Conservation (phyloP, 2,113 vertebrate genomes). For the Ageneiosus marmoratus region DNA sequence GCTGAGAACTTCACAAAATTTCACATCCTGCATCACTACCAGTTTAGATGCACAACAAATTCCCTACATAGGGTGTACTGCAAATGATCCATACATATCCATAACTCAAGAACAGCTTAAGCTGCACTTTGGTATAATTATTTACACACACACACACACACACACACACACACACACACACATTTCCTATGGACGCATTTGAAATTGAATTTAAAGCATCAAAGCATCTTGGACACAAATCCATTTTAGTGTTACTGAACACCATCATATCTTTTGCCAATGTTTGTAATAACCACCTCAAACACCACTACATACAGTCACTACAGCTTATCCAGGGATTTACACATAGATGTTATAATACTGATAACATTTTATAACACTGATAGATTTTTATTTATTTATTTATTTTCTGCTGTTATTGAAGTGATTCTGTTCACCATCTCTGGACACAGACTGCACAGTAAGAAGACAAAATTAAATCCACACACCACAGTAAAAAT, state of each 20-base stretch:
- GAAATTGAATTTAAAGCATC: not conserved
- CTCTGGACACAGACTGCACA: not conserved
- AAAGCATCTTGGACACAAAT: not conserved
- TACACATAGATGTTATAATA: not conserved
- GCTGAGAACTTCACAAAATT: too few species aligned
- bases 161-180: too few species aligned
- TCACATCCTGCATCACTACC: too few species aligned
- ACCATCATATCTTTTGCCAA: not conserved
- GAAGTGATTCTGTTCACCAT: not conserved
- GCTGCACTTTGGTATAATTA: too few species aligned
- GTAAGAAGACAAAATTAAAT: not conserved
- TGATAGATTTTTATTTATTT: not conserved
- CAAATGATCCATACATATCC: too few species aligned
- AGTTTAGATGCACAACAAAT: too few species aligned
- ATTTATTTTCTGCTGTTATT: not conserved
- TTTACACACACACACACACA: too few species aligned
- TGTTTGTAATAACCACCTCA: not conserved
- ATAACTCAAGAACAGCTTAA: too few species aligned
- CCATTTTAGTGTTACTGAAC: slow-evolving; percentile 5
- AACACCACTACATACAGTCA: not conserved
- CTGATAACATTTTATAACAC: not conserved
- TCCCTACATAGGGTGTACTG: too few species aligned
- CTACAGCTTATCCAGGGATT: not conserved
- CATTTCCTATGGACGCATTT: too few species aligned
- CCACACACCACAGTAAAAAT: slow-evolving; percentile 15